Base-by-base conservation (phyloP, 2,888 invertebrate species). In the Buathra laborator region DNA sequence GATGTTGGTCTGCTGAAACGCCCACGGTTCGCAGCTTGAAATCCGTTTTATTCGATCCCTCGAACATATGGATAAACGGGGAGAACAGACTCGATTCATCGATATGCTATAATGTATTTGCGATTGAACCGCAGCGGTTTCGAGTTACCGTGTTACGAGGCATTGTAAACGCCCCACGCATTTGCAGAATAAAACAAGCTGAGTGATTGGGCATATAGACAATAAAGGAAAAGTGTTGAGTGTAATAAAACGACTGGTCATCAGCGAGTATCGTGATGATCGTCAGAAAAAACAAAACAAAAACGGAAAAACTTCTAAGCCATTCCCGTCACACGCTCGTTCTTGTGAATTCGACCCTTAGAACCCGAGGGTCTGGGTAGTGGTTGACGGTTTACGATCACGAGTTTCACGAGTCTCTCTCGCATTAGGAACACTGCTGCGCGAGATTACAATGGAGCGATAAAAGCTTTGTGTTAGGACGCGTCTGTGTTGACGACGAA, bases 1-100 rank as follows among this genome's bases (percentile, higher is more conserved):
- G 66, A 80, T 64, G 72, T 79, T 78, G 64, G 32, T 70, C 75
- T 81, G 53, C 83, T 85, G 77, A 19, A 53, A 80, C 87, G 70
- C 87, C 84, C 81, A 87, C 86, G 12, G 48, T 59, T 66, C 43
- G 43, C 37, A 29, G 43, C 29, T 51, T 62, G 12, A 64, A 44
- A 44, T 29, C 46, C 68, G 29, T 68, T 75, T 81, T 51, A 19
- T 53, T 70, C 64, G 3, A 56, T 77, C 24, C 46, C 37, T 37
- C 37, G 5, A 9, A 9, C 37, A 9, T 37, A 48, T 9, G 53
- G 29, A 46, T 53, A 19, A 12, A 10, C 62, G 62, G 5, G 14
- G 67, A 67, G 70, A 62, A 53, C n/a, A n/a, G 19, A 80, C 19
- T 72, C 76, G 64, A 80, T 80, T 62, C 48, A 56, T 75, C 78